Evolutionary conservation across 2,888 invertebrate genomes (phyloP).

Genomic region (Aethes cnicana): DNA sequence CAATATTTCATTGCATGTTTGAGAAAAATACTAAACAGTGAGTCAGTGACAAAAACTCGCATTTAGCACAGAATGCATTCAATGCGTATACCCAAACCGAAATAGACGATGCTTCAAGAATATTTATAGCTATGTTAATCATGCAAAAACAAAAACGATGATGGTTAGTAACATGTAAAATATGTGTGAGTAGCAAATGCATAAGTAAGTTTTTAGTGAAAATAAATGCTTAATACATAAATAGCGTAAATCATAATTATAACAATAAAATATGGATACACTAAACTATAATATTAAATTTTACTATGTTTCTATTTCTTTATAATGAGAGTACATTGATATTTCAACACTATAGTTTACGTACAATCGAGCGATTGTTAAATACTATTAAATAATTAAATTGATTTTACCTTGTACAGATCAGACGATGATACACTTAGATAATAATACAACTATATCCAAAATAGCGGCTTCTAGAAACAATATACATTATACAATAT

Average conservation of each 20-base stretch:
- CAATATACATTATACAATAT: conserved; percentile 37
- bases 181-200: conserved; percentile 26
- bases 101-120: no score
- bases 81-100: no score
- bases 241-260: conserved; percentile 23
- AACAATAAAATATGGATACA: conserved; percentile 4
- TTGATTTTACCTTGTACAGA: conserved; percentile 42
- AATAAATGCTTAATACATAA: conserved; percentile 22
- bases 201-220: conserved; percentile 7
- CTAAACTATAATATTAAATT: conserved; percentile 1
- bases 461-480: conserved; percentile 47
- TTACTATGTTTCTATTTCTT: conserved; percentile 13
- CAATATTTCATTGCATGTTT: no score
- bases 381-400: conserved; percentile 7
- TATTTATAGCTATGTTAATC: no score
- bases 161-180: not conserved
- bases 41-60: no score
- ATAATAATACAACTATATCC: conserved; percentile 47
- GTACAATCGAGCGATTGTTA: conserved; percentile 34
- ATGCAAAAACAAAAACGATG: not conserved
- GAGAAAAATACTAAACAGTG: no score
- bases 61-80: conserved; percentile 8
- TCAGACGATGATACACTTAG: conserved; percentile 40
- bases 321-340: conserved; percentile 29
- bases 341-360: conserved; percentile 27